These are phyloP conservation scores for Margarornis squamiger DNA, from an alignment of 2,797 vertebrate species.

Conservation along the genomic window DNA sequence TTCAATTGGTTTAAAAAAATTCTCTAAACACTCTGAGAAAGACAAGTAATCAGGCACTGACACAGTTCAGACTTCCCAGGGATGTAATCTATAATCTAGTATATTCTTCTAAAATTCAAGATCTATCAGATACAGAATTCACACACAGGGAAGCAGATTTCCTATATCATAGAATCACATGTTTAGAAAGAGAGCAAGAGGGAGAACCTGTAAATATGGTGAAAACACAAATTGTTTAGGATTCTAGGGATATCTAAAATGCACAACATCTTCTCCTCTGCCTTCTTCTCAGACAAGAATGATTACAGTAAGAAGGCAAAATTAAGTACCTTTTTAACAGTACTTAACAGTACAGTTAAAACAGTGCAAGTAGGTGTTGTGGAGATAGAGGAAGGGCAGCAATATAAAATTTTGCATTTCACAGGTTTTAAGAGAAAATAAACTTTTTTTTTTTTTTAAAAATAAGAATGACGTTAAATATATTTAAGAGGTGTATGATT, in stretches of 20 bases:
- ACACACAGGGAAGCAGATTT: neutral
- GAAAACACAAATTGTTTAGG: conserved; percentile 34
- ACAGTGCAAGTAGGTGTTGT: neutral
- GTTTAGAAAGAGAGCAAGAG: neutral
- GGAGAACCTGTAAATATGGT: neutral
- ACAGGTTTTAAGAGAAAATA: neutral
- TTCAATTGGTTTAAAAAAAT: neutral
- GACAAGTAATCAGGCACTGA: neutral
- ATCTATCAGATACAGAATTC: neutral
- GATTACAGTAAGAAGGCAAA: conserved; percentile 4
- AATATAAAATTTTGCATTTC: neutral
- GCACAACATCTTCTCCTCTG: neutral
- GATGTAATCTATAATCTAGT: neutral
- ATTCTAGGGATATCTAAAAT: neutral
- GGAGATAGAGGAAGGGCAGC: neutral
- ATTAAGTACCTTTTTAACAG: neutral
- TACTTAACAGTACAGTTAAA: too few relatives aligned
- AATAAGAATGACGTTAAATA: neutral
- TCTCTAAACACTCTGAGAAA: conserved; percentile 12
- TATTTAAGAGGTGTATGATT: neutral
- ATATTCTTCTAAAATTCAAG: neutral
- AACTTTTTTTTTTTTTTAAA: neutral
- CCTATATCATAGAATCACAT: neutral
- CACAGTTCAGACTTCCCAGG: neutral
- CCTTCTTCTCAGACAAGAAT: neutral